A percentile compares a stretch with the other conserved stretches of the same genome.
phyloP scores from a whole-genome alignment of 2,113 vertebrate species.

The Pituophis catenifer region DNA sequence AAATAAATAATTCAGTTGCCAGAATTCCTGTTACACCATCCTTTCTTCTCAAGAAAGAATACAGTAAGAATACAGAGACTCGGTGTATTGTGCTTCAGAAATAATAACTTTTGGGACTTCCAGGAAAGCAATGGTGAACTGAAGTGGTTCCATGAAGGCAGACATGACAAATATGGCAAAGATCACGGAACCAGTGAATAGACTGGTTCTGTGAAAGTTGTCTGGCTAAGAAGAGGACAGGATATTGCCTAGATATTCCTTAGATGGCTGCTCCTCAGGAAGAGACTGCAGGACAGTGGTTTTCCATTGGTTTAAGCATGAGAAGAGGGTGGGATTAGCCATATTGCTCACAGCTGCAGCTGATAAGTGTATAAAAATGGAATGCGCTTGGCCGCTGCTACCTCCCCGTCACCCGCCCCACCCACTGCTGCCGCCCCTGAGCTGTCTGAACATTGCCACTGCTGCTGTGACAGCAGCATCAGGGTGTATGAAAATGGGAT shows the following conservation, averaged over 20 bases:
- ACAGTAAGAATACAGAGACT: not conserved
- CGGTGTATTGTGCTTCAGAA: not conserved
- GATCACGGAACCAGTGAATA: not conserved
- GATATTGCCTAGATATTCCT: not conserved
- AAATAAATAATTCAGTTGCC: not conserved
- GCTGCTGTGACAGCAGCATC: not conserved
- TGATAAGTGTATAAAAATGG: not conserved
- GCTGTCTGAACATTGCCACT: not conserved
- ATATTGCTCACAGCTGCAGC: not conserved
- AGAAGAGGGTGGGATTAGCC: not conserved
- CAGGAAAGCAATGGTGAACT: not conserved
- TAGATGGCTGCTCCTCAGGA: not conserved
- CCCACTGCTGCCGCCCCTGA: not conserved
- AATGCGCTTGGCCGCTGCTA: not conserved
- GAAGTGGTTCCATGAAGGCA: not conserved
- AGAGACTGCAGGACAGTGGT: not conserved
- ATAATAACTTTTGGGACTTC: not conserved
- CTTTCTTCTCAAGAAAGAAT: not conserved
- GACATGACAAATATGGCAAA: not conserved
- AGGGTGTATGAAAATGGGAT: not conserved
- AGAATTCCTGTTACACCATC: not conserved
- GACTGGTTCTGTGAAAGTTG: not conserved
- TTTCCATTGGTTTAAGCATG: not conserved
- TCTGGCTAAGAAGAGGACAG: not conserved
- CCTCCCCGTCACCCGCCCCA: not conserved